Evolutionary conservation across 2,797 vertebrate genomes (phyloP).

Genomic region (Sebastes oblongus): DNA sequence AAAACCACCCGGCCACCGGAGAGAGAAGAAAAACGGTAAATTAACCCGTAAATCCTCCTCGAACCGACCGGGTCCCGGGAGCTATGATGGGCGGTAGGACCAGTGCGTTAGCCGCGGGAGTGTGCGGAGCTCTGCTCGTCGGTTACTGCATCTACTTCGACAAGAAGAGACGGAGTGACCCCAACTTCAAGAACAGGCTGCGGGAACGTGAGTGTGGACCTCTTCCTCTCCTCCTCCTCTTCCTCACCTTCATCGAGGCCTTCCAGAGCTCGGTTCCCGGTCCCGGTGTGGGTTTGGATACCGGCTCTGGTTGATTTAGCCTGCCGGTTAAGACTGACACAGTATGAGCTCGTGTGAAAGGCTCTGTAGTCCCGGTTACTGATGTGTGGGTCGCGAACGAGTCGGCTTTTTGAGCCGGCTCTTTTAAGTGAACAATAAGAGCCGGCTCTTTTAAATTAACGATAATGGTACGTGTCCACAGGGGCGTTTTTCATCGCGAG

Average conservation of each 20-base stretch:
- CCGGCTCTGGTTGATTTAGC: background rate
- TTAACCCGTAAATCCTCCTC: background rate
- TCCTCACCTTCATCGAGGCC: background rate
- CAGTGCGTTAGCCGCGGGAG: conserved; percentile 90
- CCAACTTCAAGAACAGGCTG: conserved; percentile 93
- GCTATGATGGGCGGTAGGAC: conserved; percentile 87
- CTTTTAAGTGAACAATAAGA: no score
- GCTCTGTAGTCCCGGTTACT: background rate
- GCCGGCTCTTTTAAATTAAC: no score
- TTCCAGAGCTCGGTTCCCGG: background rate
- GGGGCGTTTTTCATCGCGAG: no score
- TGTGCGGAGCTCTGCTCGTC: conserved; percentile 91
- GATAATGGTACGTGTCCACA: no score
- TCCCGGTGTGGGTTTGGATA: background rate
- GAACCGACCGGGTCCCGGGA: background rate
- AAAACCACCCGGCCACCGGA: background rate
- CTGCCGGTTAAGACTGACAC: no score
- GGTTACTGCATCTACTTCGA: conserved; percentile 97
- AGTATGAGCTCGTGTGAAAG: accelerated
- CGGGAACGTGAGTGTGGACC: conserved; percentile 89
- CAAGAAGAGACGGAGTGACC: conserved; percentile 92
- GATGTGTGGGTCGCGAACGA: no score
- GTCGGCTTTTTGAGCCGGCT: no score
- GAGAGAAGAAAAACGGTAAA: background rate
- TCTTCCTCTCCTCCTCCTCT: background rate